Evolutionary conservation across 2,888 invertebrate genomes (phyloP), one percentile per base, ranked within the genome.

Genomic region (Rapana venosa): DNA sequence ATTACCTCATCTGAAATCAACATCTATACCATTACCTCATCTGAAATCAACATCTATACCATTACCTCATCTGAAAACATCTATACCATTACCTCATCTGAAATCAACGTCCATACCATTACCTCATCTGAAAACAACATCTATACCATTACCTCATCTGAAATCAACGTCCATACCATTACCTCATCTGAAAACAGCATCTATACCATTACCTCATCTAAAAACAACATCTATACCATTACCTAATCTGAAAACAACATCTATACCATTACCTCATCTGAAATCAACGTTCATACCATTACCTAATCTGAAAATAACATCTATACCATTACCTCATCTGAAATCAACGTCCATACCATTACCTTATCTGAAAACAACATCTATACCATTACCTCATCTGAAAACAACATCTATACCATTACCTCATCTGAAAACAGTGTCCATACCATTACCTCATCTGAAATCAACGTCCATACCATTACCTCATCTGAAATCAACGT

Each of bases 1-100:
- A 79, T 35, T 79, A 2, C 26, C 17, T 66, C 66, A 92, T 66
- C 92, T 92, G 81, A 36, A 83, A 36, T 26, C 13, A 17, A 35
- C 32, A 35, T 4, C 15, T 15, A 32, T 5, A 35, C 30, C n/a
- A 79, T 35, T 79, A 2, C 26, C 17, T 66, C 66, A 92, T 66
- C 92, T 92, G 81, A 36, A 83, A 36, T 26, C 13, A 17, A 35
- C 32, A 35, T 4, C 15, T 15, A 32, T 5, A 35, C 30, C n/a
- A 79, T 35, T 79, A 2, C 26, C 17, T 66, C 66, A n/a, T n/a
- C n/a, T n/a, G n/a, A n/a, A n/a, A n/a, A n/a, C n/a, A n/a, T n/a
- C n/a, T n/a, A n/a, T n/a, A n/a, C n/a, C n/a, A n/a, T n/a, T n/a
- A n/a, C n/a, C n/a, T n/a, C n/a, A 92, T 66, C 92, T 92, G 81